Base-by-base conservation (phyloP, 1,140 invertebrate species). In the Acromyrmex charruanus region DNA sequence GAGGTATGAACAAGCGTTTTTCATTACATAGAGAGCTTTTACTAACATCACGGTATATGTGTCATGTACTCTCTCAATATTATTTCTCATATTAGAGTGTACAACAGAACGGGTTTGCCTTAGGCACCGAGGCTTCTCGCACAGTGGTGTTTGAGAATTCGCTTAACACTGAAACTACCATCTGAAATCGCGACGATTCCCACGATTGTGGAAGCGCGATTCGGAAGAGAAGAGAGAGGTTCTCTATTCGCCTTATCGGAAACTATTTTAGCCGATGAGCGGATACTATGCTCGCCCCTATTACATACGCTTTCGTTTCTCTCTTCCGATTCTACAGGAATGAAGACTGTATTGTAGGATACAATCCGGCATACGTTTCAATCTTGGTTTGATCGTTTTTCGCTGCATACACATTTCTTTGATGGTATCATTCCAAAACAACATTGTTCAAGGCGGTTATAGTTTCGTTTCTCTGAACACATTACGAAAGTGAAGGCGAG, bases 231-330 rank as follows among this genome's bases (percentile, higher is more conserved):
- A 89, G 39, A 44, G 39, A 44, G 39, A 44, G 88, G 87, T 89
- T 79, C 61, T 59, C 71, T 65, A 49, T 89, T 89, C 65, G 18
- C 84, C 88, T 90, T 90, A 90, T 90, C 79, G 88, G 75, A 58
- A 87, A 61, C 88, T 68, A 89, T 90, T 89, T 72, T 63, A 53
- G 49, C 44, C 59, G 81, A 75, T 44, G 63, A 77, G 21, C 51
- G 49, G 58, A 77, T 75, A 35, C 79, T 51, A 51, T 61, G 44
- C 35, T 74, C 59, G 75, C 66, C 31, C 2, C 88, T 77, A 89
- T 90, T 88, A 77, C 89, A 77, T 88, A 66, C 53, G 59, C 44
- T 35, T 86, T 55, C 51, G 77, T 88, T 88, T 77, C 77, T 61
- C 59, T 44, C 74, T 53, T 80, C 51, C 85, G 53, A 88, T 88